These are phyloP conservation scores for Psix sp. DNA, from an alignment of 1,140 invertebrate genomes.

Conservation along the genomic window DNA sequence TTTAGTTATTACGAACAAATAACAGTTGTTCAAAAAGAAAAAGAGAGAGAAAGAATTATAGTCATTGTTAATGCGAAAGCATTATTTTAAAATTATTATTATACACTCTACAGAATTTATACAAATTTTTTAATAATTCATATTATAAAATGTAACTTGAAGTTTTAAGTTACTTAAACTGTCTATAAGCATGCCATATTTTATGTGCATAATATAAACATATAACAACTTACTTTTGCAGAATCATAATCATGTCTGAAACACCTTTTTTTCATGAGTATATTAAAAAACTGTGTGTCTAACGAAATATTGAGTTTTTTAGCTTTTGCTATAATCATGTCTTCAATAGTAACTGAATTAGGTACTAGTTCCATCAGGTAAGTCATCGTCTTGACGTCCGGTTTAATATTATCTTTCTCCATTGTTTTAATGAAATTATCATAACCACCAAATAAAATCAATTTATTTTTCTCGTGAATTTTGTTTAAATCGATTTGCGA, in stretches of 20 bases:
- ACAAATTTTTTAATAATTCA: too few relatives aligned
- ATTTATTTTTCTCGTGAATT: constrained; percentile 78
- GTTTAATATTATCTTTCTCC: constrained; percentile 80
- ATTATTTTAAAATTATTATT: too few relatives aligned
- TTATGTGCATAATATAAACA: too few relatives aligned
- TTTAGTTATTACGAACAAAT: constrained; percentile 2
- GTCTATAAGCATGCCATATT: too few relatives aligned
- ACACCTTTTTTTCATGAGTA: constrained; percentile 88
- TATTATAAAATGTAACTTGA: too few relatives aligned
- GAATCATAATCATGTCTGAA: constrained; percentile 81
- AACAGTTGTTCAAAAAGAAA: not conserved
- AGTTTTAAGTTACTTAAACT: too few relatives aligned
- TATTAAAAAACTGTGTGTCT: constrained; percentile 91
- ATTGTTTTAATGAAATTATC: constrained; percentile 86
- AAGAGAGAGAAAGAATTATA: too few relatives aligned
- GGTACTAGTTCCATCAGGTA: constrained; percentile 86
- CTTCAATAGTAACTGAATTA: constrained; percentile 81
- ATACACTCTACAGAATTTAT: too few relatives aligned
- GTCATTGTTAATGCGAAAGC: too few relatives aligned
- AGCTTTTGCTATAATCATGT: constrained; percentile 78
- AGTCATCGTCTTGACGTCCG: constrained; percentile 88
- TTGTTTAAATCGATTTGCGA: constrained; percentile 43
- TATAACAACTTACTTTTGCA: constrained; percentile 82
- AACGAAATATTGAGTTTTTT: constrained; percentile 56
- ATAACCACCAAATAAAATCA: constrained; percentile 89